Evolutionary conservation across 2,113 vertebrate genomes (phyloP), one percentile per base, ranked within the genome.

Genomic region (Lonchura striata): DNA sequence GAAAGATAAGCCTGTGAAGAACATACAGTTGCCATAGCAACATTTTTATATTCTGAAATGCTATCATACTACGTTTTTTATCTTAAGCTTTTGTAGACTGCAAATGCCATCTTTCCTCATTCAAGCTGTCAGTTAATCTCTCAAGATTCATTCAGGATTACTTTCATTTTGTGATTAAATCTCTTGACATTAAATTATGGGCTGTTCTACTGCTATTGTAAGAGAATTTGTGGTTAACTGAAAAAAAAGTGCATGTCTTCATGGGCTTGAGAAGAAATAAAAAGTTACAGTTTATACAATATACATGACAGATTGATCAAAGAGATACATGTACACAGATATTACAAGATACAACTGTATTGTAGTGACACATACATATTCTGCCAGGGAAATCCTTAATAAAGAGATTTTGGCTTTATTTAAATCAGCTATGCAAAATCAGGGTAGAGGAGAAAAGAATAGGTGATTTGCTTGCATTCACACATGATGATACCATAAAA

Each of bases 21-120:
- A n/a, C 25, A 70, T 8, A 71, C 11, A 4, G 96, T 97, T 96
- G 74, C 90, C 75, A 95, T 94, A 80, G 95, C n/a, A 93, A 96
- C 78, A 27, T 21, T 83, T 93, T 94, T 93, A 76, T 83, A 72
- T 60, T 90, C 86, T 81, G 53, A 88, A 91, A 90, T 60, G 81
- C 15, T 90, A 89, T 89, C 83, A 60, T 88, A 64, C 33, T 83
- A 53, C 33, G 7, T 82, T 95, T 92, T 92, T 82, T 20, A 70
- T 57, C 74, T 71, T 76, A 66, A 64, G 47, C 64, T 86, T 94
- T 59, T 96, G 77, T 92, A 65, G 85, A 30, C 64, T 90, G 76
- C n/a, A 93, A 92, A 95, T 89, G 82, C 15, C 49, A 87, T 87
- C 57, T 82, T 83, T 81, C 35, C 24, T 94, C 44, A 89, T 86